These are phyloP conservation scores for Tetanocera ferruginea DNA, from an alignment of 2,888 invertebrate species.

Conservation along the genomic window DNA sequence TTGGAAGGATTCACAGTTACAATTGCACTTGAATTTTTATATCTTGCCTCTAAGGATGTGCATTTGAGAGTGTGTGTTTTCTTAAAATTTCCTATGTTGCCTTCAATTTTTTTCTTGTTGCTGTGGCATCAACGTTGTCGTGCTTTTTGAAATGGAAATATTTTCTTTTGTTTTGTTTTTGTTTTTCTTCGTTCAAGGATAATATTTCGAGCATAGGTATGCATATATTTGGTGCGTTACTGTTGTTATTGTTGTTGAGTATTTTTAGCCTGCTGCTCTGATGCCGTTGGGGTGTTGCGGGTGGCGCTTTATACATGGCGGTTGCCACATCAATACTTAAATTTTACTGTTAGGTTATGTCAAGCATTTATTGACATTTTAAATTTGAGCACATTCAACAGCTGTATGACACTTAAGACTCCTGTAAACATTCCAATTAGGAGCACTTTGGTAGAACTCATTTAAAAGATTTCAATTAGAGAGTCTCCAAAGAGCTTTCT, in stretches of 20 bases:
- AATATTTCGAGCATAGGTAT: neutral
- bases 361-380: too few relatives aligned
- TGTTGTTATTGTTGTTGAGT: neutral
- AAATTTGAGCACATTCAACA: too few relatives aligned
- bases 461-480: too few relatives aligned
- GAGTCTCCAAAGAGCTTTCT: too few relatives aligned
- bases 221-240: neutral
- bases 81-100: neutral
- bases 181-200: neutral
- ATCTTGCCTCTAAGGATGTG: neutral
- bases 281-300: too few relatives aligned
- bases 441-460: too few relatives aligned
- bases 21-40: slow-evolving; percentile 21
- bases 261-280: neutral
- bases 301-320: neutral
- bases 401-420: too few relatives aligned
- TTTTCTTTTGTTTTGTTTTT: neutral
- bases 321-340: neutral
- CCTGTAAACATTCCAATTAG: too few relatives aligned
- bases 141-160: neutral
- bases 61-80: neutral
- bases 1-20: neutral
- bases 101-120: neutral
- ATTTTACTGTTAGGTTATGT: neutral
- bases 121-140: neutral